Percentiles rank a stretch among this genome's conserved stretches.
These are phyloP conservation scores for Charaxes varanes DNA, from an alignment of 1,140 invertebrate genomes.

Conservation along the genomic window DNA sequence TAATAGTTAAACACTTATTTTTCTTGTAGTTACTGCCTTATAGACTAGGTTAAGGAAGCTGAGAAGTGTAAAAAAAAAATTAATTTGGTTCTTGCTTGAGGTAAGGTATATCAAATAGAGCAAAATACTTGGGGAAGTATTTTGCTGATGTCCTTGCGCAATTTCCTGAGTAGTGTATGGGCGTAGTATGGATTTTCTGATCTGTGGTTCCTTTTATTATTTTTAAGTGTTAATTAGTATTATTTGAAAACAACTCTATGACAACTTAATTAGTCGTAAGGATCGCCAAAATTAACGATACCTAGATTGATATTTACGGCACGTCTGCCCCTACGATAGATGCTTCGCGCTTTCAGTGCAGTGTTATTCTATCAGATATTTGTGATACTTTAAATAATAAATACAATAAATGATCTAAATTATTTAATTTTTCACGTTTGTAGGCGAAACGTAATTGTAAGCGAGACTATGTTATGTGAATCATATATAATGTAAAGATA, in stretches of 20 bases:
- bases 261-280: conserved; percentile 26
- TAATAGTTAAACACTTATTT: too few relatives aligned
- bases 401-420: conserved; percentile 70
- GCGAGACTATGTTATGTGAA: conserved; percentile 57
- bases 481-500: conserved; percentile 57
- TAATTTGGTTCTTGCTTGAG: too few relatives aligned
- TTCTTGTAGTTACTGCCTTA: too few relatives aligned
- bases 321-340: conserved; percentile 35
- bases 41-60: too few relatives aligned
- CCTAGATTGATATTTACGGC: conserved; percentile 14
- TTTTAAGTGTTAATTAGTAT: conserved; percentile 12
- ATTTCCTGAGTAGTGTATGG: too few relatives aligned
- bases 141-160: too few relatives aligned
- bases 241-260: conserved; percentile 15
- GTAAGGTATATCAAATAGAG: too few relatives aligned
- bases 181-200: not conserved
- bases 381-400: conserved; percentile 72
- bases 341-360: conserved; percentile 62
- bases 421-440: conserved; percentile 73
- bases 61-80: too few relatives aligned
- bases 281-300: conserved; percentile 24
- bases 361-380: conserved; percentile 66
- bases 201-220: conserved; percentile 8
- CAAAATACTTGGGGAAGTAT: too few relatives aligned
- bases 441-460: conserved; percentile 59